Percentiles rank a stretch among this genome's conserved stretches.
Evolutionary conservation across 2,797 vertebrate species (phyloP).

Genomic region (Carduelis carduelis): DNA sequence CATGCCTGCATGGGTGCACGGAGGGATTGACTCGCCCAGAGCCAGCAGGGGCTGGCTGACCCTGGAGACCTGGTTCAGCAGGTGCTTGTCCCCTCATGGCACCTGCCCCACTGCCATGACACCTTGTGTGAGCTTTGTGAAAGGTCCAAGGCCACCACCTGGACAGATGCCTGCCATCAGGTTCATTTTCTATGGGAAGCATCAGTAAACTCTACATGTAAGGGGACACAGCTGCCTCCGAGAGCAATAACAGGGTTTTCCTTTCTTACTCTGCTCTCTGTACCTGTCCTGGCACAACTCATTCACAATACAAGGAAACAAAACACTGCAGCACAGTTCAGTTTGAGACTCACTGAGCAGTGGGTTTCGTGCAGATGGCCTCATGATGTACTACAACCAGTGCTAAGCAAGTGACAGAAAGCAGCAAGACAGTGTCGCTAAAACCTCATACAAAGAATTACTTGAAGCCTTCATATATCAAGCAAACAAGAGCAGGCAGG

Average conservation of each 20-base stretch:
- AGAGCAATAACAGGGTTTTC: neutral
- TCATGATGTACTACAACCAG: neutral
- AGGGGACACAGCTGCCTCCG: neutral
- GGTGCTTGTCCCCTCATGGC: neutral
- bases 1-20: neutral
- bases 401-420: neutral
- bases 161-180: fast-evolving
- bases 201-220: neutral
- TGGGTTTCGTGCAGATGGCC: neutral
- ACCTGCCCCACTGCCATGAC: fast-evolving
- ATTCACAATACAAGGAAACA: conserved; percentile 24
- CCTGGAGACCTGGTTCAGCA: fast-evolving
- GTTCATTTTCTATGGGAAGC: fast-evolving
- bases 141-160: neutral
- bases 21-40: neutral
- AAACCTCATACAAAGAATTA: conserved; percentile 3
- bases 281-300: conserved; percentile 25
- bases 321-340: neutral
- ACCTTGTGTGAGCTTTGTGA: neutral
- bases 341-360: neutral
- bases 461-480: conserved; percentile 1
- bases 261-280: neutral
- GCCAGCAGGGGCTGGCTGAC: neutral
- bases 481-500: neutral
- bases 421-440: neutral